phyloP scores from a whole-genome alignment of 2,797 vertebrate species.

The Echeneis naucrates region DNA sequence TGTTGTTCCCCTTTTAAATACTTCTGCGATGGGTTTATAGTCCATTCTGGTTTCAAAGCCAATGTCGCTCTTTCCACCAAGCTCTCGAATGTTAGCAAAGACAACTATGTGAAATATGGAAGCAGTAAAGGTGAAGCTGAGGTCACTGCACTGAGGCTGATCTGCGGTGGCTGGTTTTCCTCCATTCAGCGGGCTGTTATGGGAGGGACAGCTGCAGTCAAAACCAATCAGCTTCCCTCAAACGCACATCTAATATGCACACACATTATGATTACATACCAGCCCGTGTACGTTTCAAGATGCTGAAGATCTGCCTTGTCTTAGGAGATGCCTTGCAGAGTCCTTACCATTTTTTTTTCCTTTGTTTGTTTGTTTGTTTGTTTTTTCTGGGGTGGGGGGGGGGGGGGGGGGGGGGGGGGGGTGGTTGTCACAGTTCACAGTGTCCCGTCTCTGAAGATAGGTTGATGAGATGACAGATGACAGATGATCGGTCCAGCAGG shows the following conservation, averaged over 20 bases:
- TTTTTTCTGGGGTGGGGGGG: too few species aligned
- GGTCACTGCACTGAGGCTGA: slow-evolving; percentile 40
- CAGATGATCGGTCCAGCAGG: slow-evolving; percentile 12
- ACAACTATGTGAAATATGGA: slow-evolving; percentile 59
- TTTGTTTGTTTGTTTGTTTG: too few species aligned
- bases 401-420: too few species aligned
- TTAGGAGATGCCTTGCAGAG: slow-evolving; percentile 46
- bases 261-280: slow-evolving; percentile 27
- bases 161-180: slow-evolving; percentile 58
- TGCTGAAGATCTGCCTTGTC: slow-evolving; percentile 59
- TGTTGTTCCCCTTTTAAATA: slow-evolving; percentile 25
- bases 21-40: slow-evolving; percentile 42
- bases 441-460: slow-evolving; percentile 45
- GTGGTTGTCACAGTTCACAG: slow-evolving; percentile 10
- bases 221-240: slow-evolving; percentile 46
- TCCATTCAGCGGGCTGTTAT: slow-evolving; percentile 52
- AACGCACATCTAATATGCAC: slow-evolving; percentile 9
- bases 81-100: slow-evolving; percentile 51
- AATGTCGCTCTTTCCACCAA: slow-evolving; percentile 21
- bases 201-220: slow-evolving; percentile 47
- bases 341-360: slow-evolving; percentile 50
- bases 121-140: slow-evolving; percentile 56
- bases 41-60: slow-evolving; percentile 60
- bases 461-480: slow-evolving; percentile 33
- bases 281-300: slow-evolving; percentile 28